Base-by-base conservation (phyloP, 2,888 invertebrate genomes). In the Chymomyza caudatula region DNA sequence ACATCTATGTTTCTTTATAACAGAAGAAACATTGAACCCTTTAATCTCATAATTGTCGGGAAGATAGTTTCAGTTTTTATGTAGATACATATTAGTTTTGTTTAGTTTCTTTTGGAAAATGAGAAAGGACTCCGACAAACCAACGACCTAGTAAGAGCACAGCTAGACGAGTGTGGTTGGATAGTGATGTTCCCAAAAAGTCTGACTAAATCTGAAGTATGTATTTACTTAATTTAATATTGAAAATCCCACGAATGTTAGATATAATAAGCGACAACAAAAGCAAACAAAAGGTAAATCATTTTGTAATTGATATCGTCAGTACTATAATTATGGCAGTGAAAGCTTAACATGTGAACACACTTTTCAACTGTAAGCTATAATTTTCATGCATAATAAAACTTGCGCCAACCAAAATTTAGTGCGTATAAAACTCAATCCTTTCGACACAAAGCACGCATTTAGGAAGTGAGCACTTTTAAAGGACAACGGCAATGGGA, bases 311-410 rank as follows among this genome's bases (percentile, higher is more conserved):
- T 37, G 29, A 37, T 37, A 37, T 2, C 11, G 29, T 37, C 11
- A 37, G 11, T 11, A 37, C 29, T 37, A 11, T 37, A 37, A 37
- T 37, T 37, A 37, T 15, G 3, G 51, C 22, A 20, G 1, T 17
- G 51, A 20, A 51, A 51, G 11, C 51, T 19, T 19, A 11, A 2
- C 2, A 47, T 17, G 5, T 51, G 20, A 20, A 47, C 15, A 13
- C 15, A 5, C 47, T 47, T 17, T 15, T 17, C 47, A 2, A 51
- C 19, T 51, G 22, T 20, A 51, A 51, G 20, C 22, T 20, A 51
- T 51, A 51, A 51, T 51, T 51, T 61, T 60, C 22, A 59, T 68
- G 56, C 63, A 69, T 72, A 66, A 65, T 63, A 42, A 63, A 69
- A 66, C 5, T 6, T 6, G 8, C 1, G 51, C 5, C 13, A 51